Evolutionary conservation across 2,113 vertebrate species (phyloP).

Genomic region (Gymnobelideus leadbeateri): DNA sequence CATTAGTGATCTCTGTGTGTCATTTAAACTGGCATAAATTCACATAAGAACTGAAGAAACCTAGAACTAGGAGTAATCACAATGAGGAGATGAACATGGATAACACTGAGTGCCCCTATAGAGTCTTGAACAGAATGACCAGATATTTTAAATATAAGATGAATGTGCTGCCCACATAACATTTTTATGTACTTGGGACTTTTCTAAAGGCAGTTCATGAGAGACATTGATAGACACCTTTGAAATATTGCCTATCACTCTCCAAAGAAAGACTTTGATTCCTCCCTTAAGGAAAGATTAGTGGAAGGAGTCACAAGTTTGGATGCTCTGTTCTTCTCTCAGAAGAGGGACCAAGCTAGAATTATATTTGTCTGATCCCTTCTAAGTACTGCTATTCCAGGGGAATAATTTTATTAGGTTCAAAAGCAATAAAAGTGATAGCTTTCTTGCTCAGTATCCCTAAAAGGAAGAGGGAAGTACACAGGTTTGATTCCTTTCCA

Average conservation of each 20-base stretch:
- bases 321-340: not conserved
- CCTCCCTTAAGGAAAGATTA: not conserved
- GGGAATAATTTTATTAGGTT: not conserved
- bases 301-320: not conserved
- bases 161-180: not conserved
- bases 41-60: not conserved
- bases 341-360: not conserved
- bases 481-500: not conserved
- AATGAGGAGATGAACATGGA: not conserved
- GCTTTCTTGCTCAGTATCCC: not conserved
- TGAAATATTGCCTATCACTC: not conserved
- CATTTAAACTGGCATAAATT: not conserved
- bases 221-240: not conserved
- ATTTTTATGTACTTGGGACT: not conserved
- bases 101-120: not conserved
- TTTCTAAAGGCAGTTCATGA: not conserved
- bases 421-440: not conserved
- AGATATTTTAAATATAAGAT: not conserved
- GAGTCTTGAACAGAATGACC: not conserved
- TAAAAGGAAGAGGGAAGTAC: not conserved
- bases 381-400: not conserved
- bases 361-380: not conserved
- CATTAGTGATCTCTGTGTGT: not conserved
- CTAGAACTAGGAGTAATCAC: not conserved
- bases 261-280: not conserved